Evolutionary conservation across 2,888 invertebrate species (phyloP), one percentile per base, ranked within the genome.

Genomic region (Macaria notata): DNA sequence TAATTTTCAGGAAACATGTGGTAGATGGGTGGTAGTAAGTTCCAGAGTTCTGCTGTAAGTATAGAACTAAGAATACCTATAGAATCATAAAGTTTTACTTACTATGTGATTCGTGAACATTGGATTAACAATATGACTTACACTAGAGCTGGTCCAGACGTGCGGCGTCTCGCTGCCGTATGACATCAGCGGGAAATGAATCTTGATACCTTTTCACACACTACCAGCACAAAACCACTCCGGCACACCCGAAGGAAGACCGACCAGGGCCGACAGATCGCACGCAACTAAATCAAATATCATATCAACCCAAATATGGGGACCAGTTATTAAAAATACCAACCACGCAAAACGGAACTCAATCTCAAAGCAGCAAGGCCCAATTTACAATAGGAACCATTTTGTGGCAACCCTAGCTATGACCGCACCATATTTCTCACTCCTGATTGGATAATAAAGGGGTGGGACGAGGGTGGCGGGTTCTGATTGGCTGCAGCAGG

Each of bases 181-280:
- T 66, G 92, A 91, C 92, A 92, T 92, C 83, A 90, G 90, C 85
- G 90, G 90, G 90, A 91, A 91, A 91, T 90, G 90, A 91, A 91
- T 91, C 79, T 91, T 91, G 91, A 87, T 73, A 80, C 83, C 75
- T 84, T 80, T 78, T 56, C 70, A 75, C 74, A 72, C 73, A 75
- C 78, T 66, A 72, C 72, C 48, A 47, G 65, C 62, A 69, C 59
- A 33, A 72, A 78, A 79, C 64, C 49, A 62, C 64, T 46, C 66
- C 66, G 69, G 66, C 57, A 38, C 54, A 47, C 59, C 44, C 19
- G 50, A 31, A 30, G 31, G 39, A 56, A 61, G 31, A 63, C 56
- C 65, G 64, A 73, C 72, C 68, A 61, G 56, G 58, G 53, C 62
- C 71, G 50, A 56, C 62, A 68, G 63, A 63, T 62, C 66, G 68